Conservation (phyloP, 2,888 invertebrate species). For the Amblyteles armatorius region DNA sequence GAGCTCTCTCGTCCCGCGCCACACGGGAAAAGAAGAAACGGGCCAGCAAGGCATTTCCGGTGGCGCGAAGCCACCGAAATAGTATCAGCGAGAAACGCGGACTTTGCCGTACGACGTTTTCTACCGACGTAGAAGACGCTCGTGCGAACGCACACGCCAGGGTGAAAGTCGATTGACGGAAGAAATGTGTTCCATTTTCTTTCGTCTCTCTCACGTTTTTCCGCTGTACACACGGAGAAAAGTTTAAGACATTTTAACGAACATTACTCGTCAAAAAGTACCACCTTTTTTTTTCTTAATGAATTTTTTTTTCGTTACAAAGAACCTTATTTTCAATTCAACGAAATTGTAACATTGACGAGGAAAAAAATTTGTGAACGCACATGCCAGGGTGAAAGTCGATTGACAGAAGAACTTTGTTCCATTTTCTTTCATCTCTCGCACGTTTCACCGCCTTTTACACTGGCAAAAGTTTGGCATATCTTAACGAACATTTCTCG, state of each 20-base stretch:
- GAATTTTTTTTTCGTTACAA: background rate
- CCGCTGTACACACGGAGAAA: background rate
- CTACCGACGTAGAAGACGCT: constrained; percentile 30
- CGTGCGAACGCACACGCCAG: constrained; percentile 11
- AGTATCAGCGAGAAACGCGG: constrained; percentile 62
- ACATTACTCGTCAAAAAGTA: background rate
- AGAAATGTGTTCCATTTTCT: constrained; percentile 52
- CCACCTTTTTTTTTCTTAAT: background rate
- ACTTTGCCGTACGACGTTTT: constrained; percentile 59
- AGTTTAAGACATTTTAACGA: background rate
- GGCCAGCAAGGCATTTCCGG: constrained; percentile 52
- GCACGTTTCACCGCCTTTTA: background rate
- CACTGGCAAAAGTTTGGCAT: background rate
- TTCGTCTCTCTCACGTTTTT: constrained; percentile 1
- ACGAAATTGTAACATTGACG: background rate
- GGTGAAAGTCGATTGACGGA: constrained; percentile 56
- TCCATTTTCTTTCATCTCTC: background rate
- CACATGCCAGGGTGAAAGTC: background rate
- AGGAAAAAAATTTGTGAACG: background rate
- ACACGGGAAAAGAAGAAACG: background rate
- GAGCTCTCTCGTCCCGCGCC: background rate
- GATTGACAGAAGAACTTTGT: background rate
- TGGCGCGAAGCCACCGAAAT: constrained; percentile 61
- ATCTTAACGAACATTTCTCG: background rate
- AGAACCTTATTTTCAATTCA: background rate